Conservation (phyloP, 2,797 vertebrate species). For the Anomalospiza imberbis region DNA sequence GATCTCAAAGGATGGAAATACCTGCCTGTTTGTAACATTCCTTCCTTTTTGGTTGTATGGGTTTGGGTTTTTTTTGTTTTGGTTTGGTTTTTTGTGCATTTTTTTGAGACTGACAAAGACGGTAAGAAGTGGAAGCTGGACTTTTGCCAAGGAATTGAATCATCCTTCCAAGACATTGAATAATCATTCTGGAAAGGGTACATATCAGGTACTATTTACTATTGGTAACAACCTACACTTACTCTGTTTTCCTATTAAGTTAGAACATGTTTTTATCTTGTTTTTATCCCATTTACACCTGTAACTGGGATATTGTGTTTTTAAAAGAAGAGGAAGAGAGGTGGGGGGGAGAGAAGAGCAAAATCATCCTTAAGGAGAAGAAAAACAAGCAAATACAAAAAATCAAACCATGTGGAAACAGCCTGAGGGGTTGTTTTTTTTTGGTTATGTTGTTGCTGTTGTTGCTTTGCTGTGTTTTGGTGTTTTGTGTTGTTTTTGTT, state of each 20-base stretch:
- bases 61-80: neutral
- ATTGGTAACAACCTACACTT: neutral
- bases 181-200: neutral
- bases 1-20: neutral
- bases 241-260: neutral
- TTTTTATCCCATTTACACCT: neutral
- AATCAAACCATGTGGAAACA: neutral
- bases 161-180: neutral
- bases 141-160: neutral
- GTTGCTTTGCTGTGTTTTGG: neutral
- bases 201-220: neutral
- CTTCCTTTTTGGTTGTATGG: neutral
- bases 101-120: neutral
- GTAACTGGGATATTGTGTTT: neutral
- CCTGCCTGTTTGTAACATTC: neutral
- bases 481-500: neutral
- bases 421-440: neutral
- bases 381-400: neutral
- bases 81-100: neutral
- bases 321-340: neutral
- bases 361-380: neutral
- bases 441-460: neutral
- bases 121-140: neutral
- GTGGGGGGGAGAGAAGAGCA: accelerated
- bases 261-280: neutral